phyloP scores from a whole-genome alignment of 2,888 invertebrate genomes.

The Ophion obscuratus region DNA sequence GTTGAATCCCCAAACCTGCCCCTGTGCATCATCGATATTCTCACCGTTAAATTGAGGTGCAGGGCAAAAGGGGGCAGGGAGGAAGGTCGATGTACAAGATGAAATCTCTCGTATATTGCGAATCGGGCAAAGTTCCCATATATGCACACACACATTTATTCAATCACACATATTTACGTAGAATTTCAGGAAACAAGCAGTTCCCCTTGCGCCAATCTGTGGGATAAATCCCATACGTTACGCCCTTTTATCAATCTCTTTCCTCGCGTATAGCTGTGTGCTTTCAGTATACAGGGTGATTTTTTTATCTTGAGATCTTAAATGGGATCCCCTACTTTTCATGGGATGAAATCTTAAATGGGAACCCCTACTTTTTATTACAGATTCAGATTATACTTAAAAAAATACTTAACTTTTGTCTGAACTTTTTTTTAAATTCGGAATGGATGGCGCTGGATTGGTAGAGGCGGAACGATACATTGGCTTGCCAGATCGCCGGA shows the following conservation, averaged over 20 bases:
- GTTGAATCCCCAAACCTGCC: slow-evolving; percentile 19
- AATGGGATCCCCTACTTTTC: too few relatives aligned
- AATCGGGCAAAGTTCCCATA: slow-evolving; percentile 60
- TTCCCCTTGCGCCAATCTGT: background rate
- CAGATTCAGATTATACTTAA: too few relatives aligned
- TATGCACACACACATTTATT: background rate
- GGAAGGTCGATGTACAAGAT: slow-evolving; percentile 45
- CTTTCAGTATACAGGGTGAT: too few relatives aligned
- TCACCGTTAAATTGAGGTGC: slow-evolving; percentile 39
- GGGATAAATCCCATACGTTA: background rate
- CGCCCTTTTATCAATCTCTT: slow-evolving; percentile 20
- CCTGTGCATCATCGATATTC: slow-evolving; percentile 56
- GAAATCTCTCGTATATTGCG: slow-evolving; percentile 56
- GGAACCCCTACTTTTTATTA: too few relatives aligned
- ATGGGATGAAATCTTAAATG: too few relatives aligned
- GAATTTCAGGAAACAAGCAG: slow-evolving; percentile 2
- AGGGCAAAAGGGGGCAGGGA: background rate
- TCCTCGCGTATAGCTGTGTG: background rate
- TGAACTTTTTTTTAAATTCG: too few relatives aligned
- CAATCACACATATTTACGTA: background rate
- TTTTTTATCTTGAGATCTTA: too few relatives aligned
- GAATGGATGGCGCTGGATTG: too few relatives aligned
- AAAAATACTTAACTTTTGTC: too few relatives aligned
- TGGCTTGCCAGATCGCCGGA: too few relatives aligned
- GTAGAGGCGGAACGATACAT: too few relatives aligned